phyloP scores from a whole-genome alignment of 2,888 invertebrate genomes.

The Lordiphosa fenestrarum region DNA sequence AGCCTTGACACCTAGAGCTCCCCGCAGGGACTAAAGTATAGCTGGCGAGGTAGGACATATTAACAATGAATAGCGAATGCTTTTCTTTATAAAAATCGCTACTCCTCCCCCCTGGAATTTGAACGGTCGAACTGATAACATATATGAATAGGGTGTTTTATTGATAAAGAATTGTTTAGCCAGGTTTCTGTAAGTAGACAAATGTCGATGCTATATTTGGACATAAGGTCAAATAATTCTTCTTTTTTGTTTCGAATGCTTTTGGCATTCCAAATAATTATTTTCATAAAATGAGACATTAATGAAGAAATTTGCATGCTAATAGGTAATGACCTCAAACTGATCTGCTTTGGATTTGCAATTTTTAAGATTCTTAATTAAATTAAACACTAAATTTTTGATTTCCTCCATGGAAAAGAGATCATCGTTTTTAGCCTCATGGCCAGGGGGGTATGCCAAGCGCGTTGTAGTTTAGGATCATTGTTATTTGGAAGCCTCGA shows the following conservation, averaged over 20 bases:
- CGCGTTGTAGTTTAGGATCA: neutral
- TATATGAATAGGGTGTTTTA: neutral
- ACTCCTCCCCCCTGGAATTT: neutral
- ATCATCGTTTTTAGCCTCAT: too few species aligned
- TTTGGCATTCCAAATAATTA: slow-evolving; percentile 1
- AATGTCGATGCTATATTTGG: neutral
- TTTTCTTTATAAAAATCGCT: neutral
- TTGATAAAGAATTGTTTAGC: neutral
- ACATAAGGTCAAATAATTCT: neutral
- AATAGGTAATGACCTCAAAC: slow-evolving; percentile 1
- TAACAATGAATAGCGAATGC: neutral
- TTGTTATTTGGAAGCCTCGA: too few species aligned
- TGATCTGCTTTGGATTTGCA: neutral
- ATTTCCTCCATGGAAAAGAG: slow-evolving; percentile 1
- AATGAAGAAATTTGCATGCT: neutral
- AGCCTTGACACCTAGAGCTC: too few species aligned
- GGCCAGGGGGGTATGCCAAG: too few species aligned
- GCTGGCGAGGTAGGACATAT: too few species aligned
- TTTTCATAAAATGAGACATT: slow-evolving; percentile 1
- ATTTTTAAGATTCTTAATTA: slow-evolving; percentile 1
- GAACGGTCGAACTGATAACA: neutral
- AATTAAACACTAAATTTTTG: neutral
- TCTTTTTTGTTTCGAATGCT: neutral
- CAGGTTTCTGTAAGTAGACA: neutral
- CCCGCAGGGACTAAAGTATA: too few species aligned